A percentile compares a stretch with the other conserved stretches of the same genome.
Evolutionary conservation across 2,888 invertebrate species (phyloP).

Genomic region (Parasteatoda lunata): DNA sequence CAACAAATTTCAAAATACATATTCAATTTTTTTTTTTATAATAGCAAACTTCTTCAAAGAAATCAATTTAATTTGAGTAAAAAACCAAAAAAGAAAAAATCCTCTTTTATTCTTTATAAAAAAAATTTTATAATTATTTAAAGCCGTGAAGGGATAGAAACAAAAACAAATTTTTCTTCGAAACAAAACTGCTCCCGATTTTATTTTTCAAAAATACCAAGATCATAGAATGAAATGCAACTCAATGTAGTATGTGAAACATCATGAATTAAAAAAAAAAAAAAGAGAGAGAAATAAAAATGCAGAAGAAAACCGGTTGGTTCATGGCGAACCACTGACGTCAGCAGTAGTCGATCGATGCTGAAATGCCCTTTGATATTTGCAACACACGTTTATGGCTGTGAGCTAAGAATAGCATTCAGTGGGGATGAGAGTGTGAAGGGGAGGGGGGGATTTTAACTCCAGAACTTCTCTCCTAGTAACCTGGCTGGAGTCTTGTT

Average conservation of each 20-base stretch:
- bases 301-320: conserved; percentile 13
- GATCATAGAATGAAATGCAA: neutral
- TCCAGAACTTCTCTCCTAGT: neutral
- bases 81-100: too few relatives aligned
- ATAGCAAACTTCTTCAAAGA: too few relatives aligned
- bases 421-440: conserved; percentile 15
- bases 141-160: too few relatives aligned
- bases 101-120: too few relatives aligned
- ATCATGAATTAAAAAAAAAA: too few relatives aligned
- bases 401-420: conserved; percentile 53
- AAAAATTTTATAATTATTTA: too few relatives aligned
- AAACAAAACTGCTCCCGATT: conserved; percentile 6
- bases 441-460: conserved; percentile 38
- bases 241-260: conserved; percentile 8
- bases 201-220: conserved; percentile 11
- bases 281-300: too few relatives aligned
- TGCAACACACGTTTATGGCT: conserved; percentile 24
- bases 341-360: conserved; percentile 24
- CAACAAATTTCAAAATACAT: too few relatives aligned
- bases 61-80: too few relatives aligned
- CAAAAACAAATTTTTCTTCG: too few relatives aligned
- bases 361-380: conserved; percentile 61
- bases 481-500: conserved; percentile 14
- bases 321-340: conserved; percentile 34
- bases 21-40: too few relatives aligned